Conservation (phyloP, 2,797 vertebrate genomes). For the Adelosebastes latens region DNA sequence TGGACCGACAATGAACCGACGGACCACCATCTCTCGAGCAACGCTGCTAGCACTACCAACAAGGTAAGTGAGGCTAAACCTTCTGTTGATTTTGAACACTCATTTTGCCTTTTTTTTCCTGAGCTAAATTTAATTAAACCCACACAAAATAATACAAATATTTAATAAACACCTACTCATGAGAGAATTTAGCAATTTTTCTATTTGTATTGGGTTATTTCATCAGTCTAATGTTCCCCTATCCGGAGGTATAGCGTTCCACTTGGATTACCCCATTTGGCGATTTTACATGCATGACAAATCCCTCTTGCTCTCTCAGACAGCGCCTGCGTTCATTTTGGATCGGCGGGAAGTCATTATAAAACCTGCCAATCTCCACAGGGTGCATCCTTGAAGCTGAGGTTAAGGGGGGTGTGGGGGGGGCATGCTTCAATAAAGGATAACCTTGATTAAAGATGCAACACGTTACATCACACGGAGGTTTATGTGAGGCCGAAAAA, state of each 20-base stretch:
- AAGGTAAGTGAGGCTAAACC: not conserved
- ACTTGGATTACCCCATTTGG: conserved; percentile 41
- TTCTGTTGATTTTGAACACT: not conserved
- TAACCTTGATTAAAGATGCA: conserved; percentile 27
- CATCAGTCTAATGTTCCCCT: conserved; percentile 25
- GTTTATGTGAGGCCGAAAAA: not conserved
- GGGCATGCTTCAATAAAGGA: conserved; percentile 13
- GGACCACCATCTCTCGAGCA: not conserved
- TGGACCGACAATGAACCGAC: not conserved
- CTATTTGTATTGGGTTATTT: conserved; percentile 18
- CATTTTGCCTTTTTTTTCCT: not conserved
- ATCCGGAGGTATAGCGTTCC: conserved; percentile 25
- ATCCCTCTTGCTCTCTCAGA: conserved; percentile 26
- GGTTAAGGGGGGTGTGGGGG: not conserved
- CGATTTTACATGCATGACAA: conserved; percentile 53
- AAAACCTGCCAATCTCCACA: conserved; percentile 48
- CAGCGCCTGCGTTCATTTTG: conserved; percentile 29
- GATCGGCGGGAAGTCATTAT: conserved; percentile 53
- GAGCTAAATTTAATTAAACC: conserved; percentile 18
- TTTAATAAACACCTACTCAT: conserved; percentile 1
- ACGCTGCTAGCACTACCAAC: not conserved
- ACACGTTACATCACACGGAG: not conserved
- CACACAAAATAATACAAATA: not conserved
- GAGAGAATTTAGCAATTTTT: not conserved
- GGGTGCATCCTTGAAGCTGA: conserved; percentile 29